These are phyloP conservation scores for Caenorhabditis auriculariae DNA, from an alignment of 2,888 invertebrate species.

Conservation along the genomic window DNA sequence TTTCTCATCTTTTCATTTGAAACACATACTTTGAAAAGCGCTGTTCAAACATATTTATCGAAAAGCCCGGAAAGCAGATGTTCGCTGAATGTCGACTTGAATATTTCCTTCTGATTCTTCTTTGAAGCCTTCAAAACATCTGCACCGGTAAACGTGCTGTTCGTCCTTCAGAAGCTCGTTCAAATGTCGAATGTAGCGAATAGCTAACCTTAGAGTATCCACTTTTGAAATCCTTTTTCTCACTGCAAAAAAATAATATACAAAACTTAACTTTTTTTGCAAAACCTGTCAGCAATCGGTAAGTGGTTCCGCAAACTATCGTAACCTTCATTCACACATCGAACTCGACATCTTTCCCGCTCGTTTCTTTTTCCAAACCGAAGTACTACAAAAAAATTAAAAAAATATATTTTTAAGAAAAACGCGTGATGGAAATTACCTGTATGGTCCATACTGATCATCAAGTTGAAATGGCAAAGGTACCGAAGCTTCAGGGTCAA, in stretches of 20 bases:
- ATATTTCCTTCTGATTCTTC: conserved; percentile 46
- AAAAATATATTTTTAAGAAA: conserved; percentile 9
- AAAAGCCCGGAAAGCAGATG: not conserved
- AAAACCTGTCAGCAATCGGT: conserved; percentile 63
- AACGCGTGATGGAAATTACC: not conserved
- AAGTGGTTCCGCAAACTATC: conserved; percentile 62
- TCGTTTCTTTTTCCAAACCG: conserved; percentile 65
- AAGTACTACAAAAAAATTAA: conserved; percentile 39
- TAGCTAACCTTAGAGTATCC: conserved; percentile 64
- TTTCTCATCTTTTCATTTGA: not conserved
- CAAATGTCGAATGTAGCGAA: conserved; percentile 63
- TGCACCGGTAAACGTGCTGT: conserved; percentile 34
- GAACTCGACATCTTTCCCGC: conserved; percentile 64
- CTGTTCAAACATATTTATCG: conserved; percentile 2
- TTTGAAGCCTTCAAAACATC: conserved; percentile 45
- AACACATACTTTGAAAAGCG: not conserved
- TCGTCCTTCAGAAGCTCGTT: conserved; percentile 45
- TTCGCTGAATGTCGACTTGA: conserved; percentile 22
- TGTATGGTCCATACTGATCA: conserved; percentile 45
- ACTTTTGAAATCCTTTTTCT: conserved; percentile 64
- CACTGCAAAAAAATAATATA: too few species aligned
- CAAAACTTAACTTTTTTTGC: not conserved
- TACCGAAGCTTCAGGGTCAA: conserved; percentile 63
- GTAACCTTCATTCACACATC: conserved; percentile 65
- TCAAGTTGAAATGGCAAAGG: conserved; percentile 62